phyloP scores from a whole-genome alignment of 2,797 vertebrate species.

The Chromis chromis region DNA sequence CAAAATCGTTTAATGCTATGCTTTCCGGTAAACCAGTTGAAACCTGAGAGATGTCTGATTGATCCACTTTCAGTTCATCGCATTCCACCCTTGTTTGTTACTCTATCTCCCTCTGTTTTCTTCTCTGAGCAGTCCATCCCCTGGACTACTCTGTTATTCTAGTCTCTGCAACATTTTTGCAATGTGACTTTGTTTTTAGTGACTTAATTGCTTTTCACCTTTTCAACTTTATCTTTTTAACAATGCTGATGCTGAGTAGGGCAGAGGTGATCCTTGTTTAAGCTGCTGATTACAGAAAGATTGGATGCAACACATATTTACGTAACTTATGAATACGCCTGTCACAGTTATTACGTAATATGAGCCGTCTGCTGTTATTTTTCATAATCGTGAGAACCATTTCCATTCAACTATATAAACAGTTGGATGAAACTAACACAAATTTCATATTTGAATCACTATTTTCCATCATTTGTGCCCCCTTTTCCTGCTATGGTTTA shows the following conservation, averaged over 20 bases:
- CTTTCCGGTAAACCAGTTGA: conserved; percentile 73
- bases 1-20: conserved; percentile 43
- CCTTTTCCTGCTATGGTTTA: too few relatives aligned
- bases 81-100: conserved; percentile 3
- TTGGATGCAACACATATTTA: neutral
- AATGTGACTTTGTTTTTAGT: conserved; percentile 11
- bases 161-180: neutral
- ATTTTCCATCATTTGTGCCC: too few relatives aligned
- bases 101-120: conserved; percentile 4
- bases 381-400: too few relatives aligned
- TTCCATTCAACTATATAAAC: too few relatives aligned
- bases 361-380: too few relatives aligned
- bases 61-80: conserved; percentile 51
- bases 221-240: neutral
- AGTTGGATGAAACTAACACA: too few relatives aligned
- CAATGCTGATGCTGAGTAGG: neutral
- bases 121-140: conserved; percentile 9
- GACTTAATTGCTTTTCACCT: conserved; percentile 20
- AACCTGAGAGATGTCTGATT: conserved; percentile 68
- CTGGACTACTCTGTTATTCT: conserved; percentile 11
- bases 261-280: neutral
- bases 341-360: too few relatives aligned
- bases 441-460: too few relatives aligned
- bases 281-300: neutral
- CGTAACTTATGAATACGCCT: too few relatives aligned